Base-by-base conservation (phyloP, 2,888 invertebrate species). In the Tanypteryx hageni region DNA sequence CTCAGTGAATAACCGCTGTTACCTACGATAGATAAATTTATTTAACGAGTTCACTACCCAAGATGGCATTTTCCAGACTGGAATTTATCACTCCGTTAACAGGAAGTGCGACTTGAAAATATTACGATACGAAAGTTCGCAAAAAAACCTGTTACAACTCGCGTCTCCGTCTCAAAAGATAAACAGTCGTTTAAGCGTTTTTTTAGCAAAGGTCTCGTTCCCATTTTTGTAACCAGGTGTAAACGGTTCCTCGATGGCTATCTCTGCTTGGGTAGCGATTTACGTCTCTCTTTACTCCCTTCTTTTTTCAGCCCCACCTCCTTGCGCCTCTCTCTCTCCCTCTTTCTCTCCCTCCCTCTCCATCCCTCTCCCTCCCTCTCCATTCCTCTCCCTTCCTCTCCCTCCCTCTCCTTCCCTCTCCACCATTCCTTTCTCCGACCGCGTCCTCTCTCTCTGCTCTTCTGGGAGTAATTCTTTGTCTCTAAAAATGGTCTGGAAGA, bases 191-290 rank as follows among this genome's bases (percentile, higher is more conserved):
- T 22, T 11, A n/a, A 8, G n/a, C 27, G 9, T 9, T 7, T 11
- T 76, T 76, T 76, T 22, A 9, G 76, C 11, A 76, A 13, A 16
- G 22, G 11, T 7, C 9, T 4, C 22, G 4, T n/a, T n/a, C 22
- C 76, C 22, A 22, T 76, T 76, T 27, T 13, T 27, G 22, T 27
- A 13, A 76, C 76, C 76, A 76, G 76, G 76, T 76, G 27, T 76
- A 76, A 76, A 76, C 9, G 76, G 76, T 76, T 76, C 76, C 76
- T 14, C 27, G 76, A 76, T 76, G 76, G 76, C 27, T 76, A 76
- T 76, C 76, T 76, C n/a, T 7, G 7, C 16, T 18, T 22, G 22
- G 68, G 10, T n/a, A 22, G 76, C 76, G n/a, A 22, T 76, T 22
- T 76, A 76, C n/a, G 76, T 27, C 27, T 27, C 18, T 76, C 4